These are phyloP conservation scores for Hiodon tergisus DNA, from an alignment of 2,113 vertebrate genomes.

Conservation along the genomic window DNA sequence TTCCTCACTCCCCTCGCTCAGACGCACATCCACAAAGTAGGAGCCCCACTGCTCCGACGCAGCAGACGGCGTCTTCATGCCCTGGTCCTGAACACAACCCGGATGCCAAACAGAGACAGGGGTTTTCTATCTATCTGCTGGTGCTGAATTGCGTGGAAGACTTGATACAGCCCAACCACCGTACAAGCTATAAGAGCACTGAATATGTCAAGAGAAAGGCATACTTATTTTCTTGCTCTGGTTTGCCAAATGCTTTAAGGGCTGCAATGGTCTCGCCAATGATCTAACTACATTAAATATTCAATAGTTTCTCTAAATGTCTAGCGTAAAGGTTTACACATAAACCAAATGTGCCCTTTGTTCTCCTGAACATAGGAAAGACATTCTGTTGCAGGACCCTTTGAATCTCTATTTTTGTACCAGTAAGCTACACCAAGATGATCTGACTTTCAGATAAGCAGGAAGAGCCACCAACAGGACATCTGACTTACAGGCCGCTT, in stretches of 20 bases:
- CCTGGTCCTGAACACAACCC: slow-evolving; percentile 61
- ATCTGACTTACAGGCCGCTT: no score
- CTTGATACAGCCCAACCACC: no score
- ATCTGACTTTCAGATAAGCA: no score
- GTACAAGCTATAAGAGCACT: background rate
- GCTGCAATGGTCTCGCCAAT: background rate
- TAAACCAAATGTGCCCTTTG: no score
- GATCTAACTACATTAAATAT: background rate
- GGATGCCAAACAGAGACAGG: background rate
- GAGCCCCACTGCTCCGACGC: slow-evolving; percentile 87
- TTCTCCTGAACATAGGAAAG: no score
- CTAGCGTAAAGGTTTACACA: background rate
- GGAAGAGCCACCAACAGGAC: no score
- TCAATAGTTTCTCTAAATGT: background rate
- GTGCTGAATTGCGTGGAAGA: background rate
- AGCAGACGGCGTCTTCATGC: slow-evolving; percentile 68
- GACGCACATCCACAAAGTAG: slow-evolving; percentile 76
- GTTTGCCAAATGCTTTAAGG: background rate
- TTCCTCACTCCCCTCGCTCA: slow-evolving; percentile 58
- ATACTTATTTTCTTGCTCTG: background rate
- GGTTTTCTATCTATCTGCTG: background rate
- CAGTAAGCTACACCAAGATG: no score
- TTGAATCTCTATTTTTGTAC: no score
- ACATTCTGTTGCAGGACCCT: no score
- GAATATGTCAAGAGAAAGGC: background rate